Conservation (phyloP, 2,113 vertebrate species). For the Ochotona princeps region DNA sequence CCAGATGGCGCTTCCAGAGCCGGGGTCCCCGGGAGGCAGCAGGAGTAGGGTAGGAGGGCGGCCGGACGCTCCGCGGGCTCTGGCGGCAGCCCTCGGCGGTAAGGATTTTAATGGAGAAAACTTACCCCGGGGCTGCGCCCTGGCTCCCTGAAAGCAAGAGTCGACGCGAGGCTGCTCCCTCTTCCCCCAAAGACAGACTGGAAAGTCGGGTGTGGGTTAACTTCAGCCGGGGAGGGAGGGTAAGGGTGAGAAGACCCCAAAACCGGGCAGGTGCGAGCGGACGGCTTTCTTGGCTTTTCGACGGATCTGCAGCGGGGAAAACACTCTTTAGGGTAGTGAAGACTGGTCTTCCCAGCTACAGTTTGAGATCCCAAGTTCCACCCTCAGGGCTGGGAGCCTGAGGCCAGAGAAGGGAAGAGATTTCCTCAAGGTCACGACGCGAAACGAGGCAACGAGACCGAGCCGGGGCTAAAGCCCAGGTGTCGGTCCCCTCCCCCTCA, state of each 20-base stretch:
- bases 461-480: neutral
- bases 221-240: too few species aligned
- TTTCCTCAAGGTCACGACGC: conserved; percentile 74
- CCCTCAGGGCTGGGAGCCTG: conserved; percentile 49
- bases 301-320: neutral
- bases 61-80: neutral
- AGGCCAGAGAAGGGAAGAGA: conserved; percentile 59
- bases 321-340: neutral
- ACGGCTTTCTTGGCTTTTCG: neutral
- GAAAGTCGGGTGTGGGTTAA: too few species aligned
- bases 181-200: neutral
- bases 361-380: conserved; percentile 23
- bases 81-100: neutral
- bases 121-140: neutral
- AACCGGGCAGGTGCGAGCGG: neutral
- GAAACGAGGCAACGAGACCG: neutral
- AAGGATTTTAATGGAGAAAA: neutral
- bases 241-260: neutral
- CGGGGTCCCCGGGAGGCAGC: neutral
- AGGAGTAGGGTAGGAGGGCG: neutral
- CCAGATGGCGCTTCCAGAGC: neutral
- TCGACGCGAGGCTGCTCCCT: neutral
- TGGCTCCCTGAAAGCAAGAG: neutral
- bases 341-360: neutral
- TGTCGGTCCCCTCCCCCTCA: neutral